phyloP scores from a whole-genome alignment of 2,888 invertebrate species.

The Perdita meconis region DNA sequence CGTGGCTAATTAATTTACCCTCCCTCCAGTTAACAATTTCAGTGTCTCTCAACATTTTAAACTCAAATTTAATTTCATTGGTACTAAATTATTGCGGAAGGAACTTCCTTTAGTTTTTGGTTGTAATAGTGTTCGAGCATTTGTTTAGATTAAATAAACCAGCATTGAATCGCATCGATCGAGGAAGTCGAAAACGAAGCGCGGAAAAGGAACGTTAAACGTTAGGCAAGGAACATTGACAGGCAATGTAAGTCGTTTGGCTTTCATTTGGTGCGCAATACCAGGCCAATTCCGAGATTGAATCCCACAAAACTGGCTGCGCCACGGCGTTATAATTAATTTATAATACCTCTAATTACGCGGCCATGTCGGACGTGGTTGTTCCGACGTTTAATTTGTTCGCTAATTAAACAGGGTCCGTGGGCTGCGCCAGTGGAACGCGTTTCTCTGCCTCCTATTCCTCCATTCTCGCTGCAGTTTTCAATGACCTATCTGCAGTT shows the following conservation, averaged over 20 bases:
- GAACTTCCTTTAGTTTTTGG: too few species aligned
- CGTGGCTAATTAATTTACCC: too few species aligned
- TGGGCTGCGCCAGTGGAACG: conserved; percentile 30
- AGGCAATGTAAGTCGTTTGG: conserved; percentile 70
- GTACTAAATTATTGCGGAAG: too few species aligned
- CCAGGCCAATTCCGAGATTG: conserved; percentile 76
- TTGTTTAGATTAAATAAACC: too few species aligned
- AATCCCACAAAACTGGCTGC: conserved; percentile 75
- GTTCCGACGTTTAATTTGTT: conserved; percentile 78
- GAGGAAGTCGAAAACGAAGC: not conserved
- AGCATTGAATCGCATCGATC: not conserved
- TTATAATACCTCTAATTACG: conserved; percentile 81
- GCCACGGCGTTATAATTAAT: conserved; percentile 77
- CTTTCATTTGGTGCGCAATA: conserved; percentile 70
- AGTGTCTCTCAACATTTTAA: too few species aligned
- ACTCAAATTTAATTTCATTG: too few species aligned
- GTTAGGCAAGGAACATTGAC: conserved; percentile 23
- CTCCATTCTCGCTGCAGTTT: conserved; percentile 27
- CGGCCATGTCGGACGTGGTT: conserved; percentile 71
- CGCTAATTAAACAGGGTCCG: conserved; percentile 78
- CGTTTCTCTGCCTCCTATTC: conserved; percentile 27
- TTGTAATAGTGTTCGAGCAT: too few species aligned
- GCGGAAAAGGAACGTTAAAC: not conserved
- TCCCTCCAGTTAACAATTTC: too few species aligned
- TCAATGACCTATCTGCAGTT: conserved; percentile 30